phyloP scores from a whole-genome alignment of 2,113 vertebrate genomes.

The Indicator maculatus region DNA sequence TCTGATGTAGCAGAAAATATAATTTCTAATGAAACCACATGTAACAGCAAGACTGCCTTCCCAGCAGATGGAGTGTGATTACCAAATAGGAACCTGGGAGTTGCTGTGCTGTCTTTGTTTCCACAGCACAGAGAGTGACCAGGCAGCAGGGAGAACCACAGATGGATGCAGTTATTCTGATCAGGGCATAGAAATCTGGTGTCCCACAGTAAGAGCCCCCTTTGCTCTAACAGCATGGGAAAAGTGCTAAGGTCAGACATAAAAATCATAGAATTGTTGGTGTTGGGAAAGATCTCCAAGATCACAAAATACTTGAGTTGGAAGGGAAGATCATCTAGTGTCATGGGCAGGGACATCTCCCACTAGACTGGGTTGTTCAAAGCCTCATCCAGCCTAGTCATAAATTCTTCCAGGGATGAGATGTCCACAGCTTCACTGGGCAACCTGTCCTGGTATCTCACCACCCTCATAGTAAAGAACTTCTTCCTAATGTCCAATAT shows the following conservation, averaged over 20 bases:
- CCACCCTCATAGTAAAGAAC: no score
- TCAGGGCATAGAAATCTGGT: background rate
- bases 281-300: no score
- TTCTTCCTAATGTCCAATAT: no score
- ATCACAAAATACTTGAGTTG: no score
- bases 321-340: no score
- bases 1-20: background rate
- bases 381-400: no score
- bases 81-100: background rate
- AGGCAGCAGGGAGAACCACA: background rate
- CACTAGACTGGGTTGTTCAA: no score
- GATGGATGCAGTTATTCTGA: background rate
- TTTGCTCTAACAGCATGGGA: background rate
- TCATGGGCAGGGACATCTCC: no score
- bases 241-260: background rate
- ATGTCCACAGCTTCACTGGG: no score
- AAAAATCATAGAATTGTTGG: no score
- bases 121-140: background rate
- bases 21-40: background rate
- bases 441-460: no score
- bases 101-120: background rate
- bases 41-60: background rate
- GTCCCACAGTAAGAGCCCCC: background rate
- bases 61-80: background rate
- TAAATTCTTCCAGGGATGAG: no score